These are phyloP conservation scores for Muntiacus reevesi DNA, from an alignment of 2,113 vertebrate species.

Conservation along the genomic window DNA sequence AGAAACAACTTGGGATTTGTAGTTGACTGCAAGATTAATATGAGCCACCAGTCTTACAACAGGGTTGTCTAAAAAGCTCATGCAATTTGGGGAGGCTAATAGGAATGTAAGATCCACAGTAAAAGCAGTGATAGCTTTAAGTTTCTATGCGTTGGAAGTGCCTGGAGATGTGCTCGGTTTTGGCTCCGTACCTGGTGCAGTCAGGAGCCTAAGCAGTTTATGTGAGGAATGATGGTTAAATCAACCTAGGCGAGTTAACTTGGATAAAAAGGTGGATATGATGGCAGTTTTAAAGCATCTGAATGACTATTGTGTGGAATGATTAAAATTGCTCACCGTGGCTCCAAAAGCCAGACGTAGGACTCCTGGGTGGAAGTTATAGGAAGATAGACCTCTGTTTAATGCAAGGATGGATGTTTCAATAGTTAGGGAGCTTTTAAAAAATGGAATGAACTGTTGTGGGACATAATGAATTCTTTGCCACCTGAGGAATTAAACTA, in stretches of 20 bases:
- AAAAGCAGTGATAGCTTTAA: background rate
- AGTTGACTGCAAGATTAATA: background rate
- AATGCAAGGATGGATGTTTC: constrained; percentile 5
- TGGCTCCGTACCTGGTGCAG: background rate
- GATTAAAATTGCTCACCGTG: constrained; percentile 2
- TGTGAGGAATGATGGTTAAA: background rate
- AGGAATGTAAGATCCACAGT: background rate
- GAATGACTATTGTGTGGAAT: background rate
- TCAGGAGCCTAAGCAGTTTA: background rate
- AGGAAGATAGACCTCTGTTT: background rate
- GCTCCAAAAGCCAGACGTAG: constrained; percentile 18
- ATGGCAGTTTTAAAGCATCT: constrained; percentile 7
- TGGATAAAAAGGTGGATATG: background rate
- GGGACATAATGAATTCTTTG: constrained; percentile 17
- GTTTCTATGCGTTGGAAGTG: background rate
- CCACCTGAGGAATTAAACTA: constrained; percentile 28
- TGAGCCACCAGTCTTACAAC: background rate
- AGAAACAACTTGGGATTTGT: background rate
- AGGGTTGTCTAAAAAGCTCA: background rate
- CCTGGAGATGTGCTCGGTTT: background rate
- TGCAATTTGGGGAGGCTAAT: background rate
- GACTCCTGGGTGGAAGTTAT: background rate
- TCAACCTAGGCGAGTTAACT: background rate
- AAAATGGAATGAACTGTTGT: constrained; percentile 25
- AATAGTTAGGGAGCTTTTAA: background rate